Base-by-base conservation (phyloP, 2,888 invertebrate genomes). In the Agrenia bidenticulata region DNA sequence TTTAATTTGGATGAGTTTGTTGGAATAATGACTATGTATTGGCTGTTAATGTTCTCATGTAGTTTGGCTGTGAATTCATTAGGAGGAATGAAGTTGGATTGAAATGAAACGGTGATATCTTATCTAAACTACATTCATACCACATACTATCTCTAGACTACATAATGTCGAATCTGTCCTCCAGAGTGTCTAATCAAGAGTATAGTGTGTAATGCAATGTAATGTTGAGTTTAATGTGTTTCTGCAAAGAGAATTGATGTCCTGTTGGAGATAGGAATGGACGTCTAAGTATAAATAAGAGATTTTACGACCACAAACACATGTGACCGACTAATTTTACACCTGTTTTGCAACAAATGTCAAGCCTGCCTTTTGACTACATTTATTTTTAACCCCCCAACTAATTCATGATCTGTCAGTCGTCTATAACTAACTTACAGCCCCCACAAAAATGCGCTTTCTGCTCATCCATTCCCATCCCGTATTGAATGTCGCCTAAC, bases 321-420 rank as follows among this genome's bases (percentile, higher is more conserved):
- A 71, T 69, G 69, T 73, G 71, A 71, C 67, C 66, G 69, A 69
- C 73, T 71, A 73, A 73, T 73, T 73, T 73, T 73, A 71, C 73
- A 73, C 73, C 73, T 73, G 73, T 73, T 73, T 73, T 69, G 61
- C 69, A 63, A 64, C 73, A 71, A 71, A 71, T 70, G 73, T 73
- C 73, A 73, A 64, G 66, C 66, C 60, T 61, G 55, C 69, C 67
- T 66, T 69, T 58, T 53, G 67, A 69, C 67, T 67, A 64, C 73
- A 73, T 73, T 73, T 73, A 73, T 73, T 71, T 73, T 73, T 71
- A 73, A 73, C 71, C 73, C 49, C n/a, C 41, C 64, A 67, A 64
- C 73, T 69, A 73, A 71, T 70, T 71, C 73, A 69, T 67, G 62
- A 66, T 53, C 61, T 67, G 67, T 63, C 67, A 67, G 57, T 49